A percentile compares a stretch with the other conserved stretches of the same genome.
These are phyloP conservation scores for Diploptera punctata DNA, from an alignment of 2,888 invertebrate genomes.

Conservation along the genomic window DNA sequence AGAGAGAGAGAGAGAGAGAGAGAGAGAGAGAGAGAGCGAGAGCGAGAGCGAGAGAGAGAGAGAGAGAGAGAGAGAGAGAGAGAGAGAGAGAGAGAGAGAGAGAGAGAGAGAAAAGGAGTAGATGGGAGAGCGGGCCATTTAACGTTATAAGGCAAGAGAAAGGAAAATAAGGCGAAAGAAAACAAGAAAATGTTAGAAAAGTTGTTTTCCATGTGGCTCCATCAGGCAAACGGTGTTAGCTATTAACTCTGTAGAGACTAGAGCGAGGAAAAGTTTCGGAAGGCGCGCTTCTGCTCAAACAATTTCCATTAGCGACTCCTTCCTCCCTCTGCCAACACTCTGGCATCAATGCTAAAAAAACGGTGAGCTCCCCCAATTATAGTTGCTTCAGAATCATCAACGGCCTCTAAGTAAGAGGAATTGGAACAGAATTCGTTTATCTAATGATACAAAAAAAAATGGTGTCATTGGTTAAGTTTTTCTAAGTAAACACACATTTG, in stretches of 20 bases:
- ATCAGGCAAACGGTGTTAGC: slow-evolving; percentile 27
- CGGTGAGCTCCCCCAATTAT: neutral
- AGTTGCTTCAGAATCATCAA: too few relatives aligned
- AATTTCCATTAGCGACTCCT: slow-evolving; percentile 39
- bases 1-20: neutral
- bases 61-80: too few relatives aligned
- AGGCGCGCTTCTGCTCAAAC: slow-evolving; percentile 38
- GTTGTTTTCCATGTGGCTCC: slow-evolving; percentile 30
- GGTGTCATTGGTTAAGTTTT: too few relatives aligned
- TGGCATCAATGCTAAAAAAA: slow-evolving; percentile 15
- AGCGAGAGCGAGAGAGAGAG: too few relatives aligned
- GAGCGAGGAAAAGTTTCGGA: slow-evolving; percentile 34
- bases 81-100: too few relatives aligned
- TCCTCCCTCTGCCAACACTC: neutral
- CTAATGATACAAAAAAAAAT: too few relatives aligned
- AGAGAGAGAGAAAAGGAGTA: too few relatives aligned
- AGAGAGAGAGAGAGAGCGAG: too few relatives aligned
- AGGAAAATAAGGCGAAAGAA: neutral
- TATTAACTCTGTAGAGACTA: slow-evolving; percentile 33
- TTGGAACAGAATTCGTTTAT: too few relatives aligned
- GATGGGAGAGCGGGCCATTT: neutral
- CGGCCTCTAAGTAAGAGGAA: too few relatives aligned
- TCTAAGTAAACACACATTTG: too few relatives aligned
- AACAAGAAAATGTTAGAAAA: slow-evolving; percentile 12
- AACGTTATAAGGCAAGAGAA: neutral